A percentile compares a stretch with the other conserved stretches of the same genome.
Evolutionary conservation across 2,797 vertebrate species (phyloP).

Genomic region (Xiphophorus birchmanni): DNA sequence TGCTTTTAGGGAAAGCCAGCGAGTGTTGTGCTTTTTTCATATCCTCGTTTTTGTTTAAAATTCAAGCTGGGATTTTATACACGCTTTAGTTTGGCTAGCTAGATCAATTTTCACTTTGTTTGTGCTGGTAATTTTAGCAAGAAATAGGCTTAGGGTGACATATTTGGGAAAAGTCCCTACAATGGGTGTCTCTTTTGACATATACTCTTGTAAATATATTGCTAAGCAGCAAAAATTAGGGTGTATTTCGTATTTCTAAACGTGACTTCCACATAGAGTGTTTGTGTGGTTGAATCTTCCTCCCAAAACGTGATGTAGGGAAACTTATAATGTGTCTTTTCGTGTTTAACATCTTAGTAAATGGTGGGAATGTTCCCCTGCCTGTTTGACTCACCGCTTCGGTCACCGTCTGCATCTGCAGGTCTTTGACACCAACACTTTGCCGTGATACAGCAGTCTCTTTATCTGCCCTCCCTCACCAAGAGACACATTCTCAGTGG

Average conservation of each 20-base stretch:
- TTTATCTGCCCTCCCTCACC: slow-evolving; percentile 20
- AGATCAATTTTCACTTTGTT: neutral
- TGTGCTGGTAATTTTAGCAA: slow-evolving; percentile 30
- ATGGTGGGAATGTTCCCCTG: slow-evolving; percentile 50
- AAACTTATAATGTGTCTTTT: slow-evolving; percentile 13
- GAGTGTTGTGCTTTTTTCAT: fast-evolving
- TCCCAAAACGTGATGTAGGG: neutral
- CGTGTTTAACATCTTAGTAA: slow-evolving; percentile 13
- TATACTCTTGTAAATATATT: neutral
- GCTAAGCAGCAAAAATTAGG: neutral
- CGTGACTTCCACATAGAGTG: neutral
- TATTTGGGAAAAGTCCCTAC: slow-evolving; percentile 16
- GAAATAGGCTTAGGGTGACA: slow-evolving; percentile 7
- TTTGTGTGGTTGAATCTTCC: neutral
- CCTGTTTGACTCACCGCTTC: slow-evolving; percentile 37
- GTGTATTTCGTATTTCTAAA: neutral
- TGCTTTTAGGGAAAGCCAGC: neutral
- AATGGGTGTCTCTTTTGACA: neutral
- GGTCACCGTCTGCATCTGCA: slow-evolving; percentile 23
- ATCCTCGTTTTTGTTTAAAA: neutral
- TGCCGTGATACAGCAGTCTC: slow-evolving; percentile 21
- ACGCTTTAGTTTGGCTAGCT: neutral
- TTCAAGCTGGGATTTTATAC: neutral
- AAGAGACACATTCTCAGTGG: slow-evolving; percentile 13
- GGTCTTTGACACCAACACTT: slow-evolving; percentile 46